A percentile compares a stretch with the other conserved stretches of the same genome.
These are phyloP conservation scores for Pholis gunnellus DNA, from an alignment of 2,113 vertebrate genomes.

Conservation along the genomic window DNA sequence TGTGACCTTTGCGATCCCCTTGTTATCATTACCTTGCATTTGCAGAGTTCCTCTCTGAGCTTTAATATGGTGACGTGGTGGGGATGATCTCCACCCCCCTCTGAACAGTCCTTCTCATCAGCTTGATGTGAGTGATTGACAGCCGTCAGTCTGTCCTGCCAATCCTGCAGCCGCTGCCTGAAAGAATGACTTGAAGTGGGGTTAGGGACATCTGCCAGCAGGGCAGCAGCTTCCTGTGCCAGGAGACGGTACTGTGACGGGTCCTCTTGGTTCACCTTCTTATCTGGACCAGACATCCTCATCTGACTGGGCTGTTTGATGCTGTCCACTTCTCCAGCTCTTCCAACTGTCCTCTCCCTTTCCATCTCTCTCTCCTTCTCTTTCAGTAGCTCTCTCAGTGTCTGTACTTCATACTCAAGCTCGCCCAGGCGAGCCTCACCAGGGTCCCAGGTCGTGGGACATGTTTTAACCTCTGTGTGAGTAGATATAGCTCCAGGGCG, in stretches of 20 bases:
- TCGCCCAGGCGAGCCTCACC: conserved; percentile 85
- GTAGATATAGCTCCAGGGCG: conserved; percentile 76
- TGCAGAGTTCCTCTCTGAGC: conserved; percentile 86
- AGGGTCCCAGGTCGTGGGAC: conserved; percentile 77
- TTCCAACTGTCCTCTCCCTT: conserved; percentile 67
- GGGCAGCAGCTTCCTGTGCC: conserved; percentile 84
- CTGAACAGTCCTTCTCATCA: conserved; percentile 34
- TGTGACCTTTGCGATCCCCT: not conserved
- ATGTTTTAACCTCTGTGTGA: conserved; percentile 28
- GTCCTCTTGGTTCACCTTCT: conserved; percentile 76
- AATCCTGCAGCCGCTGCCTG: conserved; percentile 82
- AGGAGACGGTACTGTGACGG: conserved; percentile 82
- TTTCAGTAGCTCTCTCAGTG: conserved; percentile 87
- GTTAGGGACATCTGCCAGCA: conserved; percentile 83
- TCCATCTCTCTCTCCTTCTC: conserved; percentile 87
- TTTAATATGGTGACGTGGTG: conserved; percentile 82
- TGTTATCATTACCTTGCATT: conserved; percentile 87
- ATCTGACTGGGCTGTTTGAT: conserved; percentile 22
- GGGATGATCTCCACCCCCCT: conserved; percentile 69
- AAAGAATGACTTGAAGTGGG: conserved; percentile 77
- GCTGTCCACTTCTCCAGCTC: not conserved
- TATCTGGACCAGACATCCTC: conserved; percentile 28
- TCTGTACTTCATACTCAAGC: conserved; percentile 88
- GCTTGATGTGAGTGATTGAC: conserved; percentile 69
- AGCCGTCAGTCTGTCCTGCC: conserved; percentile 84